These are phyloP conservation scores for Chaenogobius annularis DNA, from an alignment of 2,113 vertebrate genomes.

Conservation along the genomic window DNA sequence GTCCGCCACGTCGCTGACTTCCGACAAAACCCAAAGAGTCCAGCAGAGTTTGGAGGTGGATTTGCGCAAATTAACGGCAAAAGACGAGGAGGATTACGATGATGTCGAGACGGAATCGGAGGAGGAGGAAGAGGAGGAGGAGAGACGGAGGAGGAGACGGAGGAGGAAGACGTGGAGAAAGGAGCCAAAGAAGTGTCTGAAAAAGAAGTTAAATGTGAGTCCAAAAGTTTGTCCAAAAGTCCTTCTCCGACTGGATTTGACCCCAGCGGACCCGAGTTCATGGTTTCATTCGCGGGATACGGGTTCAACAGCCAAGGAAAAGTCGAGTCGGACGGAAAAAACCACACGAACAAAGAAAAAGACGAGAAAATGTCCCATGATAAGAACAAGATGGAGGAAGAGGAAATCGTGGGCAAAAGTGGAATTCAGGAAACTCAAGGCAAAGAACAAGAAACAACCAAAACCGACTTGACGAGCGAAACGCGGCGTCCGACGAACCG, in stretches of 20 bases:
- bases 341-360: neutral
- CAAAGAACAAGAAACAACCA: neutral
- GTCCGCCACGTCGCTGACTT: constrained; percentile 42
- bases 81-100: constrained; percentile 78
- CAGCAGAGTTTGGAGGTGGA: constrained; percentile 61
- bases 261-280: constrained; percentile 69
- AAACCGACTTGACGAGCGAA: neutral
- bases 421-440: neutral
- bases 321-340: constrained; percentile 42
- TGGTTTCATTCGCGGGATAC: constrained; percentile 66
- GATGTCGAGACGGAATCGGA: constrained; percentile 68
- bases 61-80: constrained; percentile 73
- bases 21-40: constrained; percentile 43
- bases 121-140: constrained; percentile 68
- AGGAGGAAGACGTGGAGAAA: constrained; percentile 86
- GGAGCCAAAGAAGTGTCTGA: constrained; percentile 87
- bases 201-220: constrained; percentile 70
- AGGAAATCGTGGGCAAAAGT: neutral
- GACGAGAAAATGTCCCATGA: neutral
- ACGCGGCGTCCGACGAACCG: neutral
- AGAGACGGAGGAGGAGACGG: constrained; percentile 71
- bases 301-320: constrained; percentile 55
- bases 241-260: constrained; percentile 33
- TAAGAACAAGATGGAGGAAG: neutral
- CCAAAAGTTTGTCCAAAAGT: constrained; percentile 29